Percentiles rank a stretch among this genome's conserved stretches.
These are phyloP conservation scores for Ptychoptera albimana DNA, from an alignment of 2,888 invertebrate species.

Conservation along the genomic window DNA sequence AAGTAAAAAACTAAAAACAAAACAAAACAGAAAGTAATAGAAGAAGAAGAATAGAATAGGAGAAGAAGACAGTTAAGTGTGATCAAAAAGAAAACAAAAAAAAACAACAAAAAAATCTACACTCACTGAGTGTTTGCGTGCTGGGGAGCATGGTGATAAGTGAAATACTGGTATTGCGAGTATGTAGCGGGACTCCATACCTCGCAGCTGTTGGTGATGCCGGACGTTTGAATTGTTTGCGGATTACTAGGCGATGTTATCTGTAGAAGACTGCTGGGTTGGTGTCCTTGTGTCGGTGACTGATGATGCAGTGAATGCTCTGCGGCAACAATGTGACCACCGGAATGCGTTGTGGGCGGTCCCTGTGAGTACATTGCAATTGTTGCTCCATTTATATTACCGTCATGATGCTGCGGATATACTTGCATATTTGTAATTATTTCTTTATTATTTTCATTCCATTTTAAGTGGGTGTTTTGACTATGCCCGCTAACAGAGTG, in stretches of 20 bases:
- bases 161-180: slow-evolving; percentile 49
- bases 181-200: slow-evolving; percentile 39
- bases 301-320: slow-evolving; percentile 12
- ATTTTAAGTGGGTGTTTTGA: slow-evolving; percentile 11
- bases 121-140: slow-evolving; percentile 39
- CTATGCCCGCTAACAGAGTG: not conserved
- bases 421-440: slow-evolving; percentile 10
- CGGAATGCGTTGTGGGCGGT: slow-evolving; percentile 5
- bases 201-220: slow-evolving; percentile 39
- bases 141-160: slow-evolving; percentile 40
- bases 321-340: slow-evolving; percentile 7
- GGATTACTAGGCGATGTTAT: slow-evolving; percentile 10
- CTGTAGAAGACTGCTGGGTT: too few species aligned
- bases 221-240: slow-evolving; percentile 25
- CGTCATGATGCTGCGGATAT: slow-evolving; percentile 10
- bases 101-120: slow-evolving; percentile 21
- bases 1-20: not conserved
- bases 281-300: slow-evolving; percentile 12
- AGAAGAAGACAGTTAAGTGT: not conserved
- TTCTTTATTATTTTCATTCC: slow-evolving; percentile 13
- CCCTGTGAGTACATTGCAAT: slow-evolving; percentile 7
- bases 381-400: slow-evolving; percentile 6
- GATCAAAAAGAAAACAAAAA: not conserved
- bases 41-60: not conserved
- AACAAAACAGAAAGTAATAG: not conserved